Conservation (phyloP, 1,140 invertebrate genomes). For the Forficula auricularia region DNA sequence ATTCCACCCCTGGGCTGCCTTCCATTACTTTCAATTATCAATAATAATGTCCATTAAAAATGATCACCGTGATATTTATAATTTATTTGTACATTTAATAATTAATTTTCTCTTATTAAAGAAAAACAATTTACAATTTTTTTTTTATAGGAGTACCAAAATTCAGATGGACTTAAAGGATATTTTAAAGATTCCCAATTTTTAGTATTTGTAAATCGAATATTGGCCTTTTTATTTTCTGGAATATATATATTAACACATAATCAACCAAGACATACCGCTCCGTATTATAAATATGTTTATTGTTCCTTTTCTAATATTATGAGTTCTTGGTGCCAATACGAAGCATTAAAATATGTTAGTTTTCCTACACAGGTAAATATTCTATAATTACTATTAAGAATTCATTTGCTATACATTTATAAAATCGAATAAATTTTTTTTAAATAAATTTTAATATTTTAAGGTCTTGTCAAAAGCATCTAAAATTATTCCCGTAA, state of each 20-base stretch:
- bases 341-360: conserved; percentile 96
- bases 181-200: conserved; percentile 87
- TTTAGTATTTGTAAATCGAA: conserved; percentile 83
- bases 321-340: conserved; percentile 98
- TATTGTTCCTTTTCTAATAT: conserved; percentile 96
- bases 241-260: conserved; percentile 37
- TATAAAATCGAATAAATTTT: conserved; percentile 1
- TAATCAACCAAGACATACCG: conserved; percentile 50
- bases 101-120: too few species aligned
- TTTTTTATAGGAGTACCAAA: conserved; percentile 42
- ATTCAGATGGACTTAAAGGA: conserved; percentile 35
- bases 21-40: not conserved
- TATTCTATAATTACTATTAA: not conserved
- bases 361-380: conserved; percentile 88
- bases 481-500: conserved; percentile 90
- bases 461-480: conserved; percentile 83
- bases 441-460: conserved; percentile 5
- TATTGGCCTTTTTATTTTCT: conserved; percentile 65
- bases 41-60: not conserved
- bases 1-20: not conserved
- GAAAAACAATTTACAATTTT: not conserved
- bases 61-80: too few species aligned
- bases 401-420: not conserved
- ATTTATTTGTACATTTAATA: not conserved
- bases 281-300: conserved; percentile 89